Conservation (phyloP, 2,113 vertebrate species). For the Odontesthes bonariensis region DNA sequence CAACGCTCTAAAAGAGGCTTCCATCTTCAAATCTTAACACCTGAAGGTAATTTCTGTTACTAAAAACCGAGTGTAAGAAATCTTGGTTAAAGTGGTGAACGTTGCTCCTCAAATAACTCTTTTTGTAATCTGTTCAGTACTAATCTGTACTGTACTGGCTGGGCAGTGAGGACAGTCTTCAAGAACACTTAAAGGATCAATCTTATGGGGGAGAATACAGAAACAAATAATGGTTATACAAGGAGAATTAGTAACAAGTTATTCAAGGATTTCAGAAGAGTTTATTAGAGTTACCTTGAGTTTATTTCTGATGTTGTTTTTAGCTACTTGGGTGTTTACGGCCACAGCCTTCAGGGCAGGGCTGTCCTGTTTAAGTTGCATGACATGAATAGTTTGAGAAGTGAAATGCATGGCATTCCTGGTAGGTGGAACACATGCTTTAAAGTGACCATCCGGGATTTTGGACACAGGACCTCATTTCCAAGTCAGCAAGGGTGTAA, state of each 20-base stretch:
- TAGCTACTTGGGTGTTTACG: neutral
- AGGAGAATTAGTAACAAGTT: too few species aligned
- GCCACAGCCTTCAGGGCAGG: neutral
- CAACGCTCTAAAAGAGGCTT: neutral
- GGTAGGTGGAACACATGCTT: slow-evolving; percentile 4
- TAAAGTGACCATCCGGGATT: too few species aligned
- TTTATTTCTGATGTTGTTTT: neutral
- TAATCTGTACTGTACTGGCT: neutral
- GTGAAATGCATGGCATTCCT: neutral
- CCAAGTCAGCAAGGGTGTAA: too few species aligned
- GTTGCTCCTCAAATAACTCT: neutral
- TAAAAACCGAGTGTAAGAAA: too few species aligned
- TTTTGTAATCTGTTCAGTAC: neutral
- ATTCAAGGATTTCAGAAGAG: too few species aligned
- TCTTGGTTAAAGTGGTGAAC: too few species aligned
- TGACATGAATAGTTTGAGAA: slow-evolving; percentile 16
- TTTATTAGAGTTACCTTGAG: too few species aligned
- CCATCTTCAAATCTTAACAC: neutral
- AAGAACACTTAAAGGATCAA: neutral
- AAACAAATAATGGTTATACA: too few species aligned
- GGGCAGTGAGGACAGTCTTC: neutral
- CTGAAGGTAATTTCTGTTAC: too few species aligned
- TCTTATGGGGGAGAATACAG: too few species aligned
- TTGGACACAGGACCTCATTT: too few species aligned
- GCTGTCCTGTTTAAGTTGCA: neutral